Percentiles rank a stretch among this genome's conserved stretches.
Evolutionary conservation across 2,113 vertebrate species (phyloP).

Genomic region (Nettapus auritus): DNA sequence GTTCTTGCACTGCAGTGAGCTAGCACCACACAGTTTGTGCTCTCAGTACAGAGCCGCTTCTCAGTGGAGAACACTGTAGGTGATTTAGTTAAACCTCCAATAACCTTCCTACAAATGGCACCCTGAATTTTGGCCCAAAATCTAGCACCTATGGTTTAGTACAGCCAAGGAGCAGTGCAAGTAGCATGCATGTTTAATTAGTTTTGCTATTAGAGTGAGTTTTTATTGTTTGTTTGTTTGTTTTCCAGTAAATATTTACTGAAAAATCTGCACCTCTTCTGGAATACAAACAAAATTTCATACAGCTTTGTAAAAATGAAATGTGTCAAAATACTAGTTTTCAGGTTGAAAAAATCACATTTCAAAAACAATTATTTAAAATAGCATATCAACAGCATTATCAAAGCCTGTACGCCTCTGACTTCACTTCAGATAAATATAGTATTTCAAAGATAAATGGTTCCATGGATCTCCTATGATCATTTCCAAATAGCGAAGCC

Average conservation of each 20-base stretch:
- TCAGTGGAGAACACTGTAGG: neutral
- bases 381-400: neutral
- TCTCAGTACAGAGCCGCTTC: neutral
- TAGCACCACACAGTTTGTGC: accelerated
- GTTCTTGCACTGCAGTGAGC: neutral
- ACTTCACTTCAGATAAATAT: neutral
- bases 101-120: neutral
- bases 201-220: neutral
- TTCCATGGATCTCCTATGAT: neutral
- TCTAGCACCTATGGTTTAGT: neutral
- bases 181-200: neutral
- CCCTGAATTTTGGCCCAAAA: neutral
- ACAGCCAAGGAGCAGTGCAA: neutral
- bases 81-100: neutral
- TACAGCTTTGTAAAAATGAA: neutral
- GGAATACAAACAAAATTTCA: neutral
- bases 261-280: neutral
- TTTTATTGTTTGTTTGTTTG: neutral
- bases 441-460: neutral
- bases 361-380: neutral
- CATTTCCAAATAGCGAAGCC: neutral
- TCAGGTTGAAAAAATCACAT: neutral
- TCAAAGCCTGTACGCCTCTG: neutral
- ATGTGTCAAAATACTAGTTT: neutral
- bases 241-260: neutral